Evolutionary conservation across 2,113 vertebrate genomes (phyloP), one percentile per base, ranked within the genome.

Genomic region (Manacus vitellinus): DNA sequence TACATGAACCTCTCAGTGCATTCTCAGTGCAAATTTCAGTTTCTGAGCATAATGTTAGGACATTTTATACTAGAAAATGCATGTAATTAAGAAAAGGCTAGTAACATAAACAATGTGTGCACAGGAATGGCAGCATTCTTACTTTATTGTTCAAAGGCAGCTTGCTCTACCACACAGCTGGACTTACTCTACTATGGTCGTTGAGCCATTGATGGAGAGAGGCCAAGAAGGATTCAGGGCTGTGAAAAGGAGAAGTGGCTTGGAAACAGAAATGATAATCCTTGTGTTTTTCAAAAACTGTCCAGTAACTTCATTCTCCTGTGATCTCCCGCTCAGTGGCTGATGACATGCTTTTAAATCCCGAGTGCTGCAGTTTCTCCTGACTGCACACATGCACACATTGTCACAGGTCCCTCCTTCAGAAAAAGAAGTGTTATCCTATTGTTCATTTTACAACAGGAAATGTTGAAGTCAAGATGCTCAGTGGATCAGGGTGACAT

Each of bases 401-500:
- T 89, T 97, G 96, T 96, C 94, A 96, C 82, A 78, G 88, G 86
- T 74, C 87, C 61, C 79, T 74, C 80, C 96, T 95, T 93, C 46
- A 85, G 95, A 92, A 96, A 92, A 87, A 91, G 91, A 85, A 95
- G 65, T 88, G 94, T 88, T 97, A 97, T 84, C 84, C 96, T 61
- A 97, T 97, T 98, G 97, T 98, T 93, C 88, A 44, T 95, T 97
- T 97, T 98, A 97, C 89, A 98, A 97, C 93, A 97, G 97, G 96
- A 98, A 97, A 97, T 97, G 97, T 92, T 97, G 97, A 96, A 97
- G 95, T 97, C 96, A 97, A 96, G 97, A 98, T 97, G 97, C 94
- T 97, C 98, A 97, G 93, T 92, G 97, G 97, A 97, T 96, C 98
- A 97, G 91, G 91, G 83, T 98, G 97, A 98, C 97, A 97, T 98